phyloP scores from a whole-genome alignment of 2,888 invertebrate genomes.

The Phyto melanocephala region DNA sequence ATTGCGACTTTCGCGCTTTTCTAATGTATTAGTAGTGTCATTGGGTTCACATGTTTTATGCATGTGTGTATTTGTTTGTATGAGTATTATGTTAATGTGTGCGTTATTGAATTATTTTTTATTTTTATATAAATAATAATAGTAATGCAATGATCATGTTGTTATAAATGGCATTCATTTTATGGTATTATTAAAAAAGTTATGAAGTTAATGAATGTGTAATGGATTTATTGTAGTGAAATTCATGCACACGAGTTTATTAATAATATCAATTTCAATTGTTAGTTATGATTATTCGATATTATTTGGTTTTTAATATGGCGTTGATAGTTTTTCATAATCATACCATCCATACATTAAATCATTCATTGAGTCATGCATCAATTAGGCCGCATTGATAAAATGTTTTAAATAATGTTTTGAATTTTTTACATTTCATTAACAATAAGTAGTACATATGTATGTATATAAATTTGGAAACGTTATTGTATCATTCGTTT shows the following conservation, averaged over 20 bases:
- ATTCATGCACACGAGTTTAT: conserved; percentile 38
- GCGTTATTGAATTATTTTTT: conserved; percentile 14
- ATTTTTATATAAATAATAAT: conserved; percentile 21
- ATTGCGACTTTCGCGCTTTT: conserved; percentile 79
- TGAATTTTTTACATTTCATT: not conserved
- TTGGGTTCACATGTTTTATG: conserved; percentile 39
- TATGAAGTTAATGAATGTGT: conserved; percentile 17
- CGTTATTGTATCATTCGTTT: no score
- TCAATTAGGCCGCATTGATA: conserved; percentile 28
- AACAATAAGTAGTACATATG: not conserved
- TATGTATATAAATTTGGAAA: no score
- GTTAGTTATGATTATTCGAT: not conserved
- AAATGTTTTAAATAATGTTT: conserved; percentile 3
- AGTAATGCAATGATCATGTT: conserved; percentile 13
- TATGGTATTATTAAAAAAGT: not conserved
- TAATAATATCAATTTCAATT: conserved; percentile 1
- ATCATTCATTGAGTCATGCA: conserved; percentile 27
- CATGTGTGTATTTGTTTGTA: conserved; percentile 45
- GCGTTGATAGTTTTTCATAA: conserved; percentile 16
- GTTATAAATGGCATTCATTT: conserved; percentile 25
- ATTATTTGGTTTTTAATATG: not conserved
- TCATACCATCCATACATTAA: conserved; percentile 47
- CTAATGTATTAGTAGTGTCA: conserved; percentile 68
- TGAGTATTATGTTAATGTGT: conserved; percentile 44
- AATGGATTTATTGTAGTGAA: conserved; percentile 49